These are phyloP conservation scores for Peromyscus polionotus DNA, from an alignment of 2,113 vertebrate genomes.

Conservation along the genomic window DNA sequence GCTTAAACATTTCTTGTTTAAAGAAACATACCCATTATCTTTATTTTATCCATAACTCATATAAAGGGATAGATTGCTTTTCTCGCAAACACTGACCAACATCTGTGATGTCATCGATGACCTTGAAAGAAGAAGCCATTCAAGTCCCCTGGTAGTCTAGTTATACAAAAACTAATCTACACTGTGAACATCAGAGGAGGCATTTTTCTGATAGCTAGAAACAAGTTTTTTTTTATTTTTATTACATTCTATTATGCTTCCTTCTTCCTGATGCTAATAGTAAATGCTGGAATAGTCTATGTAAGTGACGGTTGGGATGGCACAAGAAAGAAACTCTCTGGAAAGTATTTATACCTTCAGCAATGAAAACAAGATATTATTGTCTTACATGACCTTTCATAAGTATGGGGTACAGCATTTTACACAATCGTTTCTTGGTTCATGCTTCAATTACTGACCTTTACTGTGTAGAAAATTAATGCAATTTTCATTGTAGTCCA, in stretches of 20 bases:
- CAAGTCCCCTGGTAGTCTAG: neutral
- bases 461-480: conserved; percentile 90
- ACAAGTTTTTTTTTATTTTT: conserved; percentile 30
- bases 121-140: neutral
- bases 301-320: conserved; percentile 80
- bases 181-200: neutral
- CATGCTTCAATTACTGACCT: conserved; percentile 90
- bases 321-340: conserved; percentile 77
- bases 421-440: conserved; percentile 89
- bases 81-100: neutral
- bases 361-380: conserved; percentile 88
- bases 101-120: neutral
- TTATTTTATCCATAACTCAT: neutral
- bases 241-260: conserved; percentile 68
- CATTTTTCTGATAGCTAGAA: conserved; percentile 42
- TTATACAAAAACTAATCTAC: neutral
- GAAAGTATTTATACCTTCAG: conserved; percentile 87
- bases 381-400: conserved; percentile 88
- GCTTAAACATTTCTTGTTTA: neutral
- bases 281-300: conserved; percentile 79
- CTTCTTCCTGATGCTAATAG: conserved; percentile 78
- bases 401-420: conserved; percentile 86
- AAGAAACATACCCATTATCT: neutral
- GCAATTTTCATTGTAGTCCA: conserved; percentile 89
- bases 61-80: neutral